These are phyloP conservation scores for Ophion obscuratus DNA, from an alignment of 2,888 invertebrate genomes.

Conservation along the genomic window DNA sequence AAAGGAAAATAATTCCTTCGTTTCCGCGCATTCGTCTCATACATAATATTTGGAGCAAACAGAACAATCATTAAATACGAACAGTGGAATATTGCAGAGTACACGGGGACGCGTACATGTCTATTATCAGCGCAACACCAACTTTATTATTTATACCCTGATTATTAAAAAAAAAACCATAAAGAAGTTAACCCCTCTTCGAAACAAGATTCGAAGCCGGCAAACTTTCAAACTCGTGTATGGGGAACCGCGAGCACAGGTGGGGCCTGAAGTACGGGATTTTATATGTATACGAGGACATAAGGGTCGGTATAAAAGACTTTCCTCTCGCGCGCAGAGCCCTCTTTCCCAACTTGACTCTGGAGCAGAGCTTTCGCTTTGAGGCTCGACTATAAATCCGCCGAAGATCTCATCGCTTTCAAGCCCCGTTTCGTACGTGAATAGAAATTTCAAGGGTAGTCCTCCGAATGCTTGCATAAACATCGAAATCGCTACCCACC, in stretches of 20 bases:
- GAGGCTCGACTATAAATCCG: constrained; percentile 3
- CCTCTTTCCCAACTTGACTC: constrained; percentile 1
- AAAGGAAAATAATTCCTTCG: too few species aligned
- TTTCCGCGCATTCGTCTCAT: too few species aligned
- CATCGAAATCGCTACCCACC: not conserved
- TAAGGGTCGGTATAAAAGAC: constrained; percentile 5
- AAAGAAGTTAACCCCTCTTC: constrained; percentile 1
- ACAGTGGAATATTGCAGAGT: too few species aligned
- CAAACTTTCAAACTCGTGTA: constrained; percentile 1
- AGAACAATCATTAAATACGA: too few species aligned
- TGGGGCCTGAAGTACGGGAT: constrained; percentile 5
- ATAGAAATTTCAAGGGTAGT: constrained; percentile 9
- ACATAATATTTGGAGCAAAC: too few species aligned
- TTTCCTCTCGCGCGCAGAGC: constrained; percentile 9
- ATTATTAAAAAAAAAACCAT: not conserved
- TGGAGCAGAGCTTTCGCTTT: constrained; percentile 9
- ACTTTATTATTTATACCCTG: too few species aligned
- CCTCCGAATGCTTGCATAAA: constrained; percentile 7
- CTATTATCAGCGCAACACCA: too few species aligned
- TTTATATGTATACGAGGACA: constrained; percentile 8
- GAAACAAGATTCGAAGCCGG: not conserved
- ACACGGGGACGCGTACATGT: too few species aligned
- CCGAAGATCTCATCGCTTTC: constrained; percentile 27
- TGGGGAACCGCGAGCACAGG: not conserved
- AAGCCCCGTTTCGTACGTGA: constrained; percentile 9